Evolutionary conservation across 2,888 invertebrate genomes (phyloP).

Genomic region (Aphodius granarius): DNA sequence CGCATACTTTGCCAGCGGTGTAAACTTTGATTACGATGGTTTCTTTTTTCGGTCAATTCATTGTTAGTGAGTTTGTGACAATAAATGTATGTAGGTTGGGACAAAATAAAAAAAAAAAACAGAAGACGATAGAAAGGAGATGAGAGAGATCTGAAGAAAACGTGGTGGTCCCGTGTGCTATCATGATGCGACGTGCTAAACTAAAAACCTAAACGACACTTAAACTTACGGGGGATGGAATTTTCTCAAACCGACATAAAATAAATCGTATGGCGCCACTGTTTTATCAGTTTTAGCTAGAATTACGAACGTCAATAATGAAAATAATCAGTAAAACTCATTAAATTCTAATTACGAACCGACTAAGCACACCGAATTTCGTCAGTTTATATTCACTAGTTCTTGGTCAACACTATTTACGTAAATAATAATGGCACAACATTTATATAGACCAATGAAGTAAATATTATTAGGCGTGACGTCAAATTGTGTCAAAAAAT

Average conservation of each 20-base stretch:
- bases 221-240: too few relatives aligned
- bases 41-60: not conserved
- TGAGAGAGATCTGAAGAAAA: too few relatives aligned
- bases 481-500: not conserved
- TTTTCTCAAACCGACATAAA: not conserved
- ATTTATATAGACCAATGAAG: not conserved
- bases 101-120: too few relatives aligned
- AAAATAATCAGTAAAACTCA: not conserved
- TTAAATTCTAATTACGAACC: not conserved
- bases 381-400: too few relatives aligned
- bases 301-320: not conserved
- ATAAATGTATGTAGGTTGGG: not conserved
- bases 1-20: not conserved
- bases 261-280: not conserved
- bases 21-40: not conserved
- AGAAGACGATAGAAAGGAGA: too few relatives aligned
- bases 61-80: not conserved
- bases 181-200: too few relatives aligned
- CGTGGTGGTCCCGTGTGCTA: too few relatives aligned
- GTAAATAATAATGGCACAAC: not conserved
- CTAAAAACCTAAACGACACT: too few relatives aligned
- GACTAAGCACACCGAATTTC: too few relatives aligned
- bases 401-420: not conserved
- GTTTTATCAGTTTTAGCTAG: not conserved
- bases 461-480: not conserved